phyloP scores from a whole-genome alignment of 2,888 invertebrate species.

The Norana najaformis region DNA sequence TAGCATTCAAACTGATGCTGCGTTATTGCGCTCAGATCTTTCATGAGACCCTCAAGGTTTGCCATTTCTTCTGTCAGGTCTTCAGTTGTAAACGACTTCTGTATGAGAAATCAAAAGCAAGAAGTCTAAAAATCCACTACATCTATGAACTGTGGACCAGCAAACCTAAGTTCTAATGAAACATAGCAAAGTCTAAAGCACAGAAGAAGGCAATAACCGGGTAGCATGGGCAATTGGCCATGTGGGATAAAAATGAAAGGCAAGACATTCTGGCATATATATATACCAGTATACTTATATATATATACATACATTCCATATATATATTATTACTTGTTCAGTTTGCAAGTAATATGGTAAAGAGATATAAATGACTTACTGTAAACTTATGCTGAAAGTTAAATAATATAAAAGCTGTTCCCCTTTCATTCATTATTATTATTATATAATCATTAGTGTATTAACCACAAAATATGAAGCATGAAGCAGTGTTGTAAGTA shows the following conservation, averaged over 20 bases:
- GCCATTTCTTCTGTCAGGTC: conserved; percentile 96
- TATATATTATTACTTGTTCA: too few species aligned
- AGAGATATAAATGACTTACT: background rate
- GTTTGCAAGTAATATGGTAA: background rate
- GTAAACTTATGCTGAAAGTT: background rate
- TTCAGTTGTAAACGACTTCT: conserved; percentile 71
- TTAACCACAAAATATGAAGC: background rate
- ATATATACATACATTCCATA: too few species aligned
- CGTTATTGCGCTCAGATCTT: conserved; percentile 93
- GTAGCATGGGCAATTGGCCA: background rate
- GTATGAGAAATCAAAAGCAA: background rate
- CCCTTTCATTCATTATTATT: background rate
- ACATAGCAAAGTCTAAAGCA: too few species aligned
- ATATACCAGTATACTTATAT: background rate
- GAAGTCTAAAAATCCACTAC: too few species aligned
- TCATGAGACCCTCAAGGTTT: conserved; percentile 94
- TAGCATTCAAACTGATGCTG: conserved; percentile 68
- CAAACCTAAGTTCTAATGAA: too few species aligned
- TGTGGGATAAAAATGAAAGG: background rate
- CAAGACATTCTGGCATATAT: background rate
- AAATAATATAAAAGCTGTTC: background rate
- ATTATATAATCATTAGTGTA: background rate
- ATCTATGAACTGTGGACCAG: too few species aligned
- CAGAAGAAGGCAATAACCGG: too few species aligned
- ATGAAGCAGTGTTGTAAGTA: background rate